phyloP scores from a whole-genome alignment of 92 coral and sea anemone genomes.

The Zoanthus gigantus region DNA sequence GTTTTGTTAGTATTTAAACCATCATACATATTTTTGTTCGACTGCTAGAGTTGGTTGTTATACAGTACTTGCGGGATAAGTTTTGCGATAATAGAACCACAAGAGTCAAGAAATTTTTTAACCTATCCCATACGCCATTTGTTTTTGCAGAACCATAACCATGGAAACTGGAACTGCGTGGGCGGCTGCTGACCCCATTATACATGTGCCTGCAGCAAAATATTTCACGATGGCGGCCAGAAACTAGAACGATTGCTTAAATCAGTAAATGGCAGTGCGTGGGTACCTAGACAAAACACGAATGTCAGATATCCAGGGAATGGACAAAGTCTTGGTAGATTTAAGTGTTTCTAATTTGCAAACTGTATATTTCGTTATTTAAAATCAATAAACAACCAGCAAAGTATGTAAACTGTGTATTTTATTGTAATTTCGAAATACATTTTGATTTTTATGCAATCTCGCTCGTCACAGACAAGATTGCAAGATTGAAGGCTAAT shows the following conservation, averaged over 20 bases:
- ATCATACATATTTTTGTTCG: not conserved
- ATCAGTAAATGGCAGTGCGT: constrained; percentile 23
- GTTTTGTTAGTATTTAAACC: not conserved
- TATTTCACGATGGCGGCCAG: constrained; percentile 18
- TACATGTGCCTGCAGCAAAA: constrained; percentile 28
- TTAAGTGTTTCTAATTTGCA: constrained; percentile 18
- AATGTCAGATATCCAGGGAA: not conserved
- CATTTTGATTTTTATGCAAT: not conserved
- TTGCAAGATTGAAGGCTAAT: constrained; percentile 28
- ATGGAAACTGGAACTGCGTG: constrained; percentile 17
- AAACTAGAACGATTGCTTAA: not conserved
- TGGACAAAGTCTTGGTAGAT: not conserved
- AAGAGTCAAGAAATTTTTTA: not conserved
- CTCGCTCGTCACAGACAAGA: not conserved
- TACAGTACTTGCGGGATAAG: not conserved
- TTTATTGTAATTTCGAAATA: constrained; percentile 27
- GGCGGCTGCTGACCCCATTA: constrained; percentile 17
- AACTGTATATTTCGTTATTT: constrained; percentile 16
- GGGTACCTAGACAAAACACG: not conserved
- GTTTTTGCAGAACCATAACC: constrained; percentile 32
- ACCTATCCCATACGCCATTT: constrained; percentile 4
- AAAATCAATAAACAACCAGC: constrained; percentile 11
- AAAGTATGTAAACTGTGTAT: constrained; percentile 7
- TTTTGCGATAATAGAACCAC: constrained; percentile 24
- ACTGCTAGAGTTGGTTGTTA: not conserved